Evolutionary conservation across 2,113 vertebrate genomes (phyloP), one percentile per base, ranked within the genome.

Genomic region (Rhipidura dahli): DNA sequence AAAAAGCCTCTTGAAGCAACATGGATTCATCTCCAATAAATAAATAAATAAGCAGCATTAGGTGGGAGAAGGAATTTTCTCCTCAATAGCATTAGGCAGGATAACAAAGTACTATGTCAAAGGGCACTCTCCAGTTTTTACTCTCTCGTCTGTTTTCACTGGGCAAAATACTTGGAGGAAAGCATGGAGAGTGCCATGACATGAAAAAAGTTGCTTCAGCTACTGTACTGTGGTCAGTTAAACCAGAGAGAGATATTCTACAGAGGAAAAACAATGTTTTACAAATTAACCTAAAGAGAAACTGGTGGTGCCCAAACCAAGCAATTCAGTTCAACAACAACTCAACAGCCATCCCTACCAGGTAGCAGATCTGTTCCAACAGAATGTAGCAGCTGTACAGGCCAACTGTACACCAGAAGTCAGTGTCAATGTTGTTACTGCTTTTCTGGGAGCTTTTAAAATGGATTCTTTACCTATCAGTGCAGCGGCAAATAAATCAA

Each of bases 1-100:
- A 97, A 98, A 98, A 99, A 99, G 98, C 98, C 99, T 98, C 99
- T 99, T 98, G 98, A 99, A 98, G 97, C 97, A 97, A 98, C 97
- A 98, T 96, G 93, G 95, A 97, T 97, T 98, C 92, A 97, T 97
- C 98, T 98, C 98, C 98, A 98, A 98, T 98, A 98, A 98, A 98
- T 98, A 98, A 98, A 98, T 98, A 98, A 97, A 98, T 97, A 98
- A 97, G 92, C 89, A 70, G 86, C 96, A 96, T 90, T 97, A 71
- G 94, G 91, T 94, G 86, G 94, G 85, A 97, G 95, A 97, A 96
- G 97, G 97, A 98, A 97, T 96, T 97, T 97, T 96, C 84, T 77
- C 77, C 96, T 93, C 88, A 97, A 93, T 90, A 93, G 95, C 93
- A 94, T 78, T 60, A 90, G 92, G 86, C 54, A 51, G 86, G 88